Base-by-base conservation (phyloP, 2,113 vertebrate species). In the Struthio camelus region DNA sequence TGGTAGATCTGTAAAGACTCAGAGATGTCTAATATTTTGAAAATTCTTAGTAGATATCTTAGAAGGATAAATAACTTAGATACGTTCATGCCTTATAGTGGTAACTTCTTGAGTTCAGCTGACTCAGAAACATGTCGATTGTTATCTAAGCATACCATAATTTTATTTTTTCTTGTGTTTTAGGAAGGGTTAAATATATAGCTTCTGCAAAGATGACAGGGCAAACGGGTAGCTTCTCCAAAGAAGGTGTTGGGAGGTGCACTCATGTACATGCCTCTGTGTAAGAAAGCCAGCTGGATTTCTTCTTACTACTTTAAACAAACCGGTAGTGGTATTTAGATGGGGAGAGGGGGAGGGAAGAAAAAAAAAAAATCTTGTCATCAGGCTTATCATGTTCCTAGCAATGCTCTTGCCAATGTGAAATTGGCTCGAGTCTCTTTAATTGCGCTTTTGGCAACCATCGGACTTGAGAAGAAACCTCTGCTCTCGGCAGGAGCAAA, bases 221-320 rank as follows among this genome's bases (percentile, higher is more conserved):
- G 30, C 28, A 30, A 18, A 18, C 42, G 32, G 20, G 28, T 51
- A 27, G 48, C 61, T 80, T 46, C 65, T 75, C 40, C 20, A 18
- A 51, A 38, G 42, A n/a, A n/a, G 27, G 14, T 14, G 9, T 46
- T 54, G 27, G 40, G 18, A 1, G 9, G 13, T 64, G 62, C 10
- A 1, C 50, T 44, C 32, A 32, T 0, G 2, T 48, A 4, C 0
- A 0, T 36, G 12, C 20, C 6, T 66, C 16, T 22, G 1, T n/a
- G 5, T 46, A 32, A 53, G 34, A 32, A 54, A n/a, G 56, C 5
- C 28, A 24, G 38, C 2, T 76, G 64, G 44, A 24, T 76, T 71
- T 76, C 42, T 54, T 3, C 61, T 56, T 61, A 3, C 27, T 72
- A 1, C 61, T 78, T 30, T 62, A 64, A 83, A 27, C 48, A 38